Percentiles rank a stretch among this genome's conserved stretches.
Conservation (phyloP, 1,140 invertebrate genomes). For the Asobara japonica region DNA sequence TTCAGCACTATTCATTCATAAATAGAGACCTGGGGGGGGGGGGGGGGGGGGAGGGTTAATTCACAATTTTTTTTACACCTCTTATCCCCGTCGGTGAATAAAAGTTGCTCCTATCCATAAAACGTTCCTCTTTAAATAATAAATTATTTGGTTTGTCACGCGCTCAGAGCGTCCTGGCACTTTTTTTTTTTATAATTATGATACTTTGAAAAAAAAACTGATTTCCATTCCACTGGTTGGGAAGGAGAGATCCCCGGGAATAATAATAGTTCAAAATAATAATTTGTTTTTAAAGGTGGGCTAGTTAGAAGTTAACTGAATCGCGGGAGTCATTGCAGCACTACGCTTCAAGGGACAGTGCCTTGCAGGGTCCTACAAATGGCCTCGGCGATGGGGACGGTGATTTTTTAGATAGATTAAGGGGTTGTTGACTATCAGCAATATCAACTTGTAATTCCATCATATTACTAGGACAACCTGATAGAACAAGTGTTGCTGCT, state of each 20-base stretch:
- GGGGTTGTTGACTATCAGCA: slow-evolving; percentile 81
- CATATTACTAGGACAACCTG: slow-evolving; percentile 65
- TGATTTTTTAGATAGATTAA: slow-evolving; percentile 89
- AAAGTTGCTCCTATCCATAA: slow-evolving; percentile 28
- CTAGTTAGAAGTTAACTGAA: neutral
- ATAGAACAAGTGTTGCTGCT: slow-evolving; percentile 60
- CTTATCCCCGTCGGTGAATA: neutral
- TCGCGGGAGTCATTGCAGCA: slow-evolving; percentile 36
- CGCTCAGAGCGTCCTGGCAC: slow-evolving; percentile 67
- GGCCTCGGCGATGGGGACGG: slow-evolving; percentile 79
- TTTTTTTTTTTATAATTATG: slow-evolving; percentile 43
- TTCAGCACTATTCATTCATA: slow-evolving; percentile 27
- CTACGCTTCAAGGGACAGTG: slow-evolving; percentile 71
- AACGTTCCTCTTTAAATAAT: slow-evolving; percentile 63
- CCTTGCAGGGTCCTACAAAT: slow-evolving; percentile 65
- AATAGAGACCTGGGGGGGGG: slow-evolving; percentile 10
- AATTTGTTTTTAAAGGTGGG: slow-evolving; percentile 18
- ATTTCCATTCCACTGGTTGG: slow-evolving; percentile 7
- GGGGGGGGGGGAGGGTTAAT: neutral
- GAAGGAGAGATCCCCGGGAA: slow-evolving; percentile 17
- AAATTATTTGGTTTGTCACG: slow-evolving; percentile 76
- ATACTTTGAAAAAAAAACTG: neutral
- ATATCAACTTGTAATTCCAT: slow-evolving; percentile 85
- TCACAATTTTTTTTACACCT: no score
- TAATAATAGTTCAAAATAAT: neutral